A percentile compares a stretch with the other conserved stretches of the same genome.
phyloP scores from a whole-genome alignment of 2,113 vertebrate genomes.

The Sinocyclocheilus anshuiensis region DNA sequence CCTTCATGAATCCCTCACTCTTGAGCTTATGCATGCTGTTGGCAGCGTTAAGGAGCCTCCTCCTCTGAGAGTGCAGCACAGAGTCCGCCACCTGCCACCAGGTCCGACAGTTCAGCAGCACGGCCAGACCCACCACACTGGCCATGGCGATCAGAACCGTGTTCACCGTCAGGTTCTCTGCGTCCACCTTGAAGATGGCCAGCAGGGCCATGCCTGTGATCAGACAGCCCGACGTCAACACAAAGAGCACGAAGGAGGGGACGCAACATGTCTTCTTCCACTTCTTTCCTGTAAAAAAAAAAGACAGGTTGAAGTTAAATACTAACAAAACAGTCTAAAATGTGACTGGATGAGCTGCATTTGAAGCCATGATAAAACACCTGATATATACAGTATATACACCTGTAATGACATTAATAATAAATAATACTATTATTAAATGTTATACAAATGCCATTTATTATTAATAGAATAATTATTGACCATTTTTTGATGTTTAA shows the following conservation, averaged over 20 bases:
- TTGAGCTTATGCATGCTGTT: slow-evolving; percentile 92
- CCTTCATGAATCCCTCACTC: slow-evolving; percentile 99
- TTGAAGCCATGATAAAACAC: too few species aligned
- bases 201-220: slow-evolving; percentile 86
- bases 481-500: neutral
- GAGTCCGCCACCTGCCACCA: slow-evolving; percentile 98
- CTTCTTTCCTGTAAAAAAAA: slow-evolving; percentile 83
- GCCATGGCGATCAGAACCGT: slow-evolving; percentile 87
- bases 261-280: slow-evolving; percentile 99
- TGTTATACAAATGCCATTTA: neutral
- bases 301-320: neutral
- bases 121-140: slow-evolving; percentile 86
- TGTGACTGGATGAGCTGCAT: neutral
- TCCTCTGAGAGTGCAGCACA: slow-evolving; percentile 92
- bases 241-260: slow-evolving; percentile 93
- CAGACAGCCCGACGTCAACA: slow-evolving; percentile 85
- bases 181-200: slow-evolving; percentile 88
- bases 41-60: slow-evolving; percentile 90
- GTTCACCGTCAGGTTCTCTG: slow-evolving; percentile 87
- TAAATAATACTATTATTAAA: neutral
- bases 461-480: neutral
- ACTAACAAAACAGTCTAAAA: neutral
- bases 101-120: slow-evolving; percentile 90
- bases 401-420: too few species aligned
- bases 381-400: too few species aligned